These are phyloP conservation scores for Heteronetta atricapilla DNA, from an alignment of 2,113 vertebrate genomes.

Conservation along the genomic window DNA sequence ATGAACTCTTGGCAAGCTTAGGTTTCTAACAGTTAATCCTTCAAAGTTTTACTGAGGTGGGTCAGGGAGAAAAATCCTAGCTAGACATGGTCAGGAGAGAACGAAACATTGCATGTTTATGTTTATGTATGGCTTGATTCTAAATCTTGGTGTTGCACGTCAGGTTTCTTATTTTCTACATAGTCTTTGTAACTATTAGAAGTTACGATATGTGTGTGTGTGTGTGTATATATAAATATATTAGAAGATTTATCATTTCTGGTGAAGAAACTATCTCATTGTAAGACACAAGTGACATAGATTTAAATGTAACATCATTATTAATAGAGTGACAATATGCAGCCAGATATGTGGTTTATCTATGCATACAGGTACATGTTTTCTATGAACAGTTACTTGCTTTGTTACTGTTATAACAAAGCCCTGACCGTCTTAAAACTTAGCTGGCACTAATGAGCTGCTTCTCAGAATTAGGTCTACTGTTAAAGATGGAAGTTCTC, in stretches of 20 bases:
- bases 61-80: not conserved
- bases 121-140: not conserved
- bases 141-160: not conserved
- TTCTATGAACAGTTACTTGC: not conserved
- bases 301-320: not conserved
- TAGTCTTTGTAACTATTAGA: not conserved
- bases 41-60: not conserved
- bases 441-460: not conserved
- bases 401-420: not conserved
- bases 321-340: not conserved
- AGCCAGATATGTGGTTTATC: not conserved
- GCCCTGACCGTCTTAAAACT: not conserved
- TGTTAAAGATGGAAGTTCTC: not conserved
- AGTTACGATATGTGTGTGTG: not conserved
- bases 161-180: rapidly evolving
- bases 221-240: too few relatives aligned
- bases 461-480: not conserved
- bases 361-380: rapidly evolving
- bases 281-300: not conserved
- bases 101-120: not conserved
- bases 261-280: not conserved
- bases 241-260: not conserved
- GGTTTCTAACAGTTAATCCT: not conserved
- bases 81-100: not conserved
- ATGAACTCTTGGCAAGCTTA: not conserved